phyloP scores from a whole-genome alignment of 2,888 invertebrate species.

The Phytoseiulus persimilis region DNA sequence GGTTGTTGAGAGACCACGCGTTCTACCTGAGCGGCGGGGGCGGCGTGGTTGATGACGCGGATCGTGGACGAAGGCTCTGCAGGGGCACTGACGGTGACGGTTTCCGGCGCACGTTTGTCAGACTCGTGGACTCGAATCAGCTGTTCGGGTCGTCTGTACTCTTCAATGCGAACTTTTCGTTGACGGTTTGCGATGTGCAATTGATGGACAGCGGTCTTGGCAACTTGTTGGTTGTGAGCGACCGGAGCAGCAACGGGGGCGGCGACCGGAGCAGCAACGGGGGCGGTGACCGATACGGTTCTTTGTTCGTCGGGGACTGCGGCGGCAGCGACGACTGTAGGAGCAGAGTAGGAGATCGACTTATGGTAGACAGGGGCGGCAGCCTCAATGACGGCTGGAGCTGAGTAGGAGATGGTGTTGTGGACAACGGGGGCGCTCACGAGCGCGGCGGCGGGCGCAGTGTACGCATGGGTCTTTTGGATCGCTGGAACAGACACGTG shows the following conservation, averaged over 20 bases:
- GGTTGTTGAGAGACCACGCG: slow-evolving; percentile 6
- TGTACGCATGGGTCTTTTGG: slow-evolving; percentile 19
- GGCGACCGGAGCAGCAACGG: too few relatives aligned
- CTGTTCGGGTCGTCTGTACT: slow-evolving; percentile 9
- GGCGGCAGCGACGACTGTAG: neutral
- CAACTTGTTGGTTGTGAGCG: neutral
- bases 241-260: neutral
- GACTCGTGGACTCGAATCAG: slow-evolving; percentile 17
- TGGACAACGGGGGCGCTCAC: slow-evolving; percentile 1
- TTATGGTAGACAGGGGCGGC: neutral
- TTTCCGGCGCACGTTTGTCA: neutral
- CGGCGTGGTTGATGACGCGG: slow-evolving; percentile 25
- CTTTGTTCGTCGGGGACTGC: neutral
- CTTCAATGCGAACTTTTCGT: slow-evolving; percentile 30
- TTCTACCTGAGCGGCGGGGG: neutral
- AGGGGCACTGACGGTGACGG: slow-evolving; percentile 6
- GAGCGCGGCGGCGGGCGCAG: neutral
- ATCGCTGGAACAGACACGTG: neutral
- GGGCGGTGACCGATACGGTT: neutral
- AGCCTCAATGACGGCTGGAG: neutral
- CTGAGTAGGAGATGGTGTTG: slow-evolving; percentile 17
- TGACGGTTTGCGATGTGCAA: slow-evolving; percentile 18
- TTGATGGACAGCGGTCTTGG: neutral
- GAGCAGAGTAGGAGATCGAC: slow-evolving; percentile 21
- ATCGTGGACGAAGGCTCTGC: neutral